A percentile compares a stretch with the other conserved stretches of the same genome.
Conservation (phyloP, 1,140 invertebrate species). For the Lepidotrigona ventralis region DNA sequence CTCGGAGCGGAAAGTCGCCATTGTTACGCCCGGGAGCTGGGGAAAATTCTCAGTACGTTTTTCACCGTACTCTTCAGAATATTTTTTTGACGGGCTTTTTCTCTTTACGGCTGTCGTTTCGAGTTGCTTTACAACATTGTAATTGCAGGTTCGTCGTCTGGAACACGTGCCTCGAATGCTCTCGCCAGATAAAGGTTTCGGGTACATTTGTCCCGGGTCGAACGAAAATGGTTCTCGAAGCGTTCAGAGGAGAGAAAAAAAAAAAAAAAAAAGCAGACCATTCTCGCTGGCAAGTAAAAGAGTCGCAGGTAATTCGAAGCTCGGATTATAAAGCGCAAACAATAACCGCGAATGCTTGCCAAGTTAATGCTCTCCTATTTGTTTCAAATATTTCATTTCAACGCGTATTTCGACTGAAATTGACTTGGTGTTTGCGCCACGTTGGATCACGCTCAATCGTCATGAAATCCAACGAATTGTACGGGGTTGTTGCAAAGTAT, state of each 20-base stretch:
- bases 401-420: neutral
- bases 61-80: neutral
- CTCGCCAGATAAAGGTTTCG: conserved; percentile 23
- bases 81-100: conserved; percentile 16
- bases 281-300: neutral
- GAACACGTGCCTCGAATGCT: conserved; percentile 35
- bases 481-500: too few relatives aligned
- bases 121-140: conserved; percentile 26
- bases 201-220: conserved; percentile 1
- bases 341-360: neutral
- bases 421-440: neutral
- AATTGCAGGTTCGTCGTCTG: conserved; percentile 33
- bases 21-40: conserved; percentile 1
- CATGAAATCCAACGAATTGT: too few relatives aligned
- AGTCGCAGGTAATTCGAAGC: neutral
- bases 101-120: conserved; percentile 26
- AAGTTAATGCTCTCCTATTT: neutral
- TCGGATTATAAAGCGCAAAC: conserved; percentile 4
- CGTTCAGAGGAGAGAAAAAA: neutral
- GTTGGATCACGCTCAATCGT: too few relatives aligned
- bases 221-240: conserved; percentile 32
- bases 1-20: conserved; percentile 9
- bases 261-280: neutral
- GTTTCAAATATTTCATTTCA: neutral
- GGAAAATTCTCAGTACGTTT: conserved; percentile 26